Evolutionary conservation across 1,140 invertebrate genomes (phyloP).

Genomic region (Nomia melanderi): DNA sequence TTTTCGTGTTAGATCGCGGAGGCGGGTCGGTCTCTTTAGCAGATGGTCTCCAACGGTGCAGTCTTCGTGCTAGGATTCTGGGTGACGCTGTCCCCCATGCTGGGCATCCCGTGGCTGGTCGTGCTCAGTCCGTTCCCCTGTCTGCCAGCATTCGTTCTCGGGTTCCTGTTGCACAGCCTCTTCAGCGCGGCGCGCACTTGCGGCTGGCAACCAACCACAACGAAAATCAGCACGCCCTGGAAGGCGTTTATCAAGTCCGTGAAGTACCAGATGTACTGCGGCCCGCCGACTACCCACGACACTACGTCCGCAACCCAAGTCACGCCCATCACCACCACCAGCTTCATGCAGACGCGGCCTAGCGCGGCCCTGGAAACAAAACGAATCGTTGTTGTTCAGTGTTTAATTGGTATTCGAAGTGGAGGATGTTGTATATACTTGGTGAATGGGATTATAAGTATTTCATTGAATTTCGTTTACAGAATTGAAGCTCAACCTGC

Average conservation of each 20-base stretch:
- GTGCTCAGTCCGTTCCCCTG: constrained; percentile 82
- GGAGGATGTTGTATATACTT: too few species aligned
- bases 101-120: constrained; percentile 88
- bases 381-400: neutral
- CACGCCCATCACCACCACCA: constrained; percentile 92
- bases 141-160: constrained; percentile 79
- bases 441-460: too few species aligned
- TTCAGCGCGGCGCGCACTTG: constrained; percentile 87
- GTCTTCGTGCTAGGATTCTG: constrained; percentile 87
- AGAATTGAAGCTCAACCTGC: too few species aligned
- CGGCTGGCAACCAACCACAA: constrained; percentile 93
- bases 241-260: constrained; percentile 91
- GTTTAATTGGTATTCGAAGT: neutral
- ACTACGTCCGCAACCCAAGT: constrained; percentile 92
- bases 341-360: constrained; percentile 89
- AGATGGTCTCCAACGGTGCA: constrained; percentile 82
- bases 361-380: constrained; percentile 84
- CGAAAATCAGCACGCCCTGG: constrained; percentile 94
- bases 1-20: neutral
- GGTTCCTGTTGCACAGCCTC: constrained; percentile 83
- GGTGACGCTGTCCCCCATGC: constrained; percentile 87
- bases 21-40: constrained; percentile 68
- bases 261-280: constrained; percentile 89
- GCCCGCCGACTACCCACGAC: constrained; percentile 88
- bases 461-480: too few species aligned